Percentiles rank a stretch among this genome's conserved stretches.
phyloP scores from a whole-genome alignment of 1,140 invertebrate species.

The Heterodera schachtii region DNA sequence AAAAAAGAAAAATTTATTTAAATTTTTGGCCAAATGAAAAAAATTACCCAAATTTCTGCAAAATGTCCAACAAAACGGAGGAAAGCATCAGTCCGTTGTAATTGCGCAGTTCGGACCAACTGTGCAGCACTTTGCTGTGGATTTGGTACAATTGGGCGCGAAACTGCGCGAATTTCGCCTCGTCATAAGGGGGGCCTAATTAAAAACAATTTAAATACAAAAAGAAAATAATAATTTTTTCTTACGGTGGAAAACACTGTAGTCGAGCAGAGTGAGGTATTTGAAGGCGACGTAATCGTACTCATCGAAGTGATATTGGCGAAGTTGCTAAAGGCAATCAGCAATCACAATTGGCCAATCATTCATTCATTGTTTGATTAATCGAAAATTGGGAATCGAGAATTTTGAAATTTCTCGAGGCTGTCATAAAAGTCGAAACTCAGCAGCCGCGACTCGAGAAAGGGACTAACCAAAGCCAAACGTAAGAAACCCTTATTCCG shows the following conservation, averaged over 20 bases:
- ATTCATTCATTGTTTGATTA: neutral
- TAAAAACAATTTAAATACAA: neutral
- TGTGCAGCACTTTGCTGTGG: conserved; percentile 19
- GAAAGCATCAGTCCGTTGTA: neutral
- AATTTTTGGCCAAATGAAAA: neutral
- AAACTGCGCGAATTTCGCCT: neutral
- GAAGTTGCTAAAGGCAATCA: conserved; percentile 20
- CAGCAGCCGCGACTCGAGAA: too few relatives aligned
- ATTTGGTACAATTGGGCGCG: conserved; percentile 26
- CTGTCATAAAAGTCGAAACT: too few relatives aligned
- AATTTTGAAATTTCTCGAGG: too few relatives aligned
- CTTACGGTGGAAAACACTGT: conserved; percentile 26
- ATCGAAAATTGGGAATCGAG: neutral
- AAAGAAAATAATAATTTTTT: neutral
- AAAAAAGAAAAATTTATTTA: neutral
- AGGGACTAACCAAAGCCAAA: too few relatives aligned
- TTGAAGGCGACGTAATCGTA: conserved; percentile 48
- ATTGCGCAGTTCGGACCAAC: conserved; percentile 27
- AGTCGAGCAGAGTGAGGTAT: conserved; percentile 45
- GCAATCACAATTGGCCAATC: neutral
- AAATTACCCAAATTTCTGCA: conserved; percentile 22
- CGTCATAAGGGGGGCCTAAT: conserved; percentile 5
- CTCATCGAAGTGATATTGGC: conserved; percentile 49
- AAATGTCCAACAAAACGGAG: neutral
- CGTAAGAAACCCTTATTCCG: too few relatives aligned